Evolutionary conservation across 2,888 invertebrate genomes (phyloP).

Genomic region (Psylliodes chrysocephalus): DNA sequence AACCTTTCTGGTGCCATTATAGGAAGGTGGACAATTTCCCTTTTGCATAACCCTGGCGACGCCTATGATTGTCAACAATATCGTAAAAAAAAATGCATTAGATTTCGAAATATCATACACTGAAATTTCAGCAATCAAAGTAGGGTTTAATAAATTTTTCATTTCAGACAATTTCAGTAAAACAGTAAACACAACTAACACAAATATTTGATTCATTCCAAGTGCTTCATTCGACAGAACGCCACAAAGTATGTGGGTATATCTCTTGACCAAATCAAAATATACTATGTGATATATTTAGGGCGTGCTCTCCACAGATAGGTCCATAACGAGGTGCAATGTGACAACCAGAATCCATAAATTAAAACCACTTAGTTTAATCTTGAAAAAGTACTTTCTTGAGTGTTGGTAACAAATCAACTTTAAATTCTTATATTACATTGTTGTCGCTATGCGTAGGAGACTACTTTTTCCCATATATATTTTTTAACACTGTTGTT

Average conservation of each 20-base stretch:
- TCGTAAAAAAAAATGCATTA: no score
- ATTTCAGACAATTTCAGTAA: no score
- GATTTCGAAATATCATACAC: no score
- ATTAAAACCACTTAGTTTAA: slow-evolving; percentile 46
- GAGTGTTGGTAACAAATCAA: slow-evolving; percentile 33
- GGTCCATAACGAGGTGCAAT: slow-evolving; percentile 43
- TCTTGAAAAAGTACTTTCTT: slow-evolving; percentile 34
- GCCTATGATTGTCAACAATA: no score
- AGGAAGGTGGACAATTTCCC: no score
- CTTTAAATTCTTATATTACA: slow-evolving; percentile 41
- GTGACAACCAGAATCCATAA: slow-evolving; percentile 42
- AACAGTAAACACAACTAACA: no score
- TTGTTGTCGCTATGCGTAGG: slow-evolving; percentile 40
- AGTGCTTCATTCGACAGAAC: slow-evolving; percentile 10
- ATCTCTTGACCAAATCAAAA: slow-evolving; percentile 36
- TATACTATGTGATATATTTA: slow-evolving; percentile 31
- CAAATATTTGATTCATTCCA: neutral
- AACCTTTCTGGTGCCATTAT: no score
- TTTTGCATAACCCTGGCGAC: no score
- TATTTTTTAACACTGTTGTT: slow-evolving; percentile 28
- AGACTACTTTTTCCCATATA: slow-evolving; percentile 26
- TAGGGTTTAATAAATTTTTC: no score
- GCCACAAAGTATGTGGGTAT: slow-evolving; percentile 35
- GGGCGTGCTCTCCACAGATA: slow-evolving; percentile 30
- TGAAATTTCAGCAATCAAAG: no score